A percentile compares a stretch with the other conserved stretches of the same genome.
Evolutionary conservation across 2,797 vertebrate species (phyloP).

Genomic region (Rachycentron canadum): DNA sequence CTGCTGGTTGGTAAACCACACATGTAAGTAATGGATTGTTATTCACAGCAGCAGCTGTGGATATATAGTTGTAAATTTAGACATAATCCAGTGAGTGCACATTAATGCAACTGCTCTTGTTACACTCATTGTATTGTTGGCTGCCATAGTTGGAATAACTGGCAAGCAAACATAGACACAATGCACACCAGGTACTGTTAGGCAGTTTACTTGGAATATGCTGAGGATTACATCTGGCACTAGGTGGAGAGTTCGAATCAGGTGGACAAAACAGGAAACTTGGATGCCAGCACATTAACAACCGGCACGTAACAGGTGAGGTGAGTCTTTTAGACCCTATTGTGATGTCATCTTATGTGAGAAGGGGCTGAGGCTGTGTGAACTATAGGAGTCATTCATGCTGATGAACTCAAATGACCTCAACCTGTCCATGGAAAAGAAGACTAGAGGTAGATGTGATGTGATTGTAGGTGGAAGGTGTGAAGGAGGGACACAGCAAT

Average conservation of each 20-base stretch:
- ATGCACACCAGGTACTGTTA: neutral
- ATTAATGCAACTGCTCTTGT: neutral
- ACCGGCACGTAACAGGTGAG: neutral
- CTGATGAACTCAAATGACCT: too few relatives aligned
- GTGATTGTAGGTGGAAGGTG: too few relatives aligned
- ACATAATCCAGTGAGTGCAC: neutral
- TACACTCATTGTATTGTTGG: neutral
- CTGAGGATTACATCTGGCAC: neutral
- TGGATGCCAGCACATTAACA: neutral
- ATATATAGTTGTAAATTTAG: neutral
- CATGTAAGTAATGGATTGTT: neutral
- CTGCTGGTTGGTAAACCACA: neutral
- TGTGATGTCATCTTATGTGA: too few relatives aligned
- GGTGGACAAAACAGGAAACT: neutral
- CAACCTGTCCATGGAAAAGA: too few relatives aligned
- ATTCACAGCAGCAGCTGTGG: slow-evolving; percentile 2
- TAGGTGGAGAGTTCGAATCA: neutral
- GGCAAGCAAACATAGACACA: neutral
- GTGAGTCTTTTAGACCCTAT: too few relatives aligned
- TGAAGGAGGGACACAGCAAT: too few relatives aligned
- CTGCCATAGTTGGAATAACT: neutral
- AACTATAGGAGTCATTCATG: too few relatives aligned
- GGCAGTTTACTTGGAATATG: neutral
- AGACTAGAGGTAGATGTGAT: too few relatives aligned
- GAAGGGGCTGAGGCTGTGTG: too few relatives aligned